A percentile compares a stretch with the other conserved stretches of the same genome.
These are phyloP conservation scores for Sinocyclocheilus grahami DNA, from an alignment of 2,113 vertebrate genomes.

Conservation along the genomic window DNA sequence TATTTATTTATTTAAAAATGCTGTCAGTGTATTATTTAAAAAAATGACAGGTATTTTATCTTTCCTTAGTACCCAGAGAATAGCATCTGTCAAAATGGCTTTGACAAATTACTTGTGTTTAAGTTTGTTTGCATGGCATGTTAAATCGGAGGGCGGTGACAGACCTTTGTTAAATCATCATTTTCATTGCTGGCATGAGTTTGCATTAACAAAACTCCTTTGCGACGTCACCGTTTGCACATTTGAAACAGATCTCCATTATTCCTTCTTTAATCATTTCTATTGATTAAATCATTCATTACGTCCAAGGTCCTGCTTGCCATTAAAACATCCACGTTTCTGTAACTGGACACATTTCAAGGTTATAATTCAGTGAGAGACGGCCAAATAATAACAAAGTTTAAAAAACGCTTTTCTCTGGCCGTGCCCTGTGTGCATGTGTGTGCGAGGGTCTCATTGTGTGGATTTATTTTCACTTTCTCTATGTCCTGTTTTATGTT, in stretches of 20 bases:
- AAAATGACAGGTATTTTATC: background rate
- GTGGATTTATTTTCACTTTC: slow-evolving; percentile 62
- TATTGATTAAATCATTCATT: slow-evolving; percentile 56
- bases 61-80: background rate
- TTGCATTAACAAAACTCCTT: slow-evolving; percentile 18
- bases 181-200: slow-evolving; percentile 8
- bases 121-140: slow-evolving; percentile 44
- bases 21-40: background rate
- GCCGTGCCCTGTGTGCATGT: slow-evolving; percentile 36
- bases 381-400: slow-evolving; percentile 53
- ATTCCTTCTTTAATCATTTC: slow-evolving; percentile 46
- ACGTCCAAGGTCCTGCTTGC: slow-evolving; percentile 23
- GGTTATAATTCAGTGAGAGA: slow-evolving; percentile 53
- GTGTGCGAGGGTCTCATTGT: slow-evolving; percentile 54
- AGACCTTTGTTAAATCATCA: slow-evolving; percentile 24
- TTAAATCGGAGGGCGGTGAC: slow-evolving; percentile 50
- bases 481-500: slow-evolving; percentile 61
- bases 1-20: background rate
- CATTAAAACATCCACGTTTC: slow-evolving; percentile 26
- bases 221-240: slow-evolving; percentile 44
- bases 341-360: slow-evolving; percentile 52
- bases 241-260: slow-evolving; percentile 53
- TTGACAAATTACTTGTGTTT: background rate
- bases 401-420: slow-evolving; percentile 51
- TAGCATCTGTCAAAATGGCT: slow-evolving; percentile 6